A percentile compares a stretch with the other conserved stretches of the same genome.
These are phyloP conservation scores for Lysandra coridon DNA, from an alignment of 2,888 invertebrate genomes.

Conservation along the genomic window DNA sequence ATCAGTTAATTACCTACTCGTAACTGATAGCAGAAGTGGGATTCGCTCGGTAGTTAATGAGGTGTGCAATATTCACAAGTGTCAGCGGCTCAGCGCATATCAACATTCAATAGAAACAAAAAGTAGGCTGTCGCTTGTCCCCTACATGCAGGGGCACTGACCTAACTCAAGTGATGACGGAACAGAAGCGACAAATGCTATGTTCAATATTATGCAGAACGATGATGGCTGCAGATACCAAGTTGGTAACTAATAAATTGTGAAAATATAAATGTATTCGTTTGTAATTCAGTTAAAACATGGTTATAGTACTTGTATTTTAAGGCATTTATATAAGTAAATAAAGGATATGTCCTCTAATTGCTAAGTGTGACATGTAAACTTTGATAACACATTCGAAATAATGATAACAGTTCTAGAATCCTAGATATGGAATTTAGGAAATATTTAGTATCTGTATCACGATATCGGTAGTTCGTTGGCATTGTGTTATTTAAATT, in stretches of 20 bases:
- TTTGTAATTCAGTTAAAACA: neutral
- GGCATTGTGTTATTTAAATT: constrained; percentile 13
- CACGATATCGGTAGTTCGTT: neutral
- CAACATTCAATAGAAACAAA: constrained; percentile 29
- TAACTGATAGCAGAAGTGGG: neutral
- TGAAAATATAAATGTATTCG: neutral
- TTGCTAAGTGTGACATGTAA: neutral
- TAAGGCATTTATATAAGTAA: neutral
- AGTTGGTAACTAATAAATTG: neutral
- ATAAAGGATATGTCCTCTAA: neutral
- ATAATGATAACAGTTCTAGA: neutral
- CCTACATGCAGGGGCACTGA: constrained; percentile 56
- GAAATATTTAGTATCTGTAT: neutral
- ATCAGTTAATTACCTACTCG: neutral
- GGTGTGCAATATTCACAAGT: constrained; percentile 9
- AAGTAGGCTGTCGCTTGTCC: constrained; percentile 45
- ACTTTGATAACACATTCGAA: neutral
- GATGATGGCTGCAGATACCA: no score
- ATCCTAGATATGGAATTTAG: neutral
- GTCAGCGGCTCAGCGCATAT: constrained; percentile 4
- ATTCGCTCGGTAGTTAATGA: neutral
- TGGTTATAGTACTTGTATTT: no score
- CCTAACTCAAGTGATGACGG: constrained; percentile 50
- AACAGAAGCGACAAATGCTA: constrained; percentile 39
- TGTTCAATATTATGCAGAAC: neutral